These are phyloP conservation scores for Zaprionus lachaisei DNA, from an alignment of 1,140 invertebrate species.

Conservation along the genomic window DNA sequence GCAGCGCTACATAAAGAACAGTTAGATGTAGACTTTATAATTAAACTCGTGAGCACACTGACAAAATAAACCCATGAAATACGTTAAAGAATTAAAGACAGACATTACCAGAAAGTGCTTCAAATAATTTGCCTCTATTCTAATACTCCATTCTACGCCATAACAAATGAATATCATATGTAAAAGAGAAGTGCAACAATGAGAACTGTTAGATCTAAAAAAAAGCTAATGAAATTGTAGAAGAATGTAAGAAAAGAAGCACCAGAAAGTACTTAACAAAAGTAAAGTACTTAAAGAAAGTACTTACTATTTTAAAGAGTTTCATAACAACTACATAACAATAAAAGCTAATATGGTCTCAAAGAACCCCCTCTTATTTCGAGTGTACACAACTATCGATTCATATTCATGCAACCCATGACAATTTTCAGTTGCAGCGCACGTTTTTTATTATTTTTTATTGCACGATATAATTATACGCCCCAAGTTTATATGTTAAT, in stretches of 20 bases:
- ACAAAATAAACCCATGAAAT: background rate
- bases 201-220: background rate
- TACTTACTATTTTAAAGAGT: background rate
- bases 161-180: background rate
- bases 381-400: background rate
- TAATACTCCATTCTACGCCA: background rate
- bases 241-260: background rate
- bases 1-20: background rate
- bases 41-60: background rate
- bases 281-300: too few species aligned
- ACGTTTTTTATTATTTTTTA: conserved; percentile 60
- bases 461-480: conserved; percentile 75
- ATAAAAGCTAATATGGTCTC: background rate
- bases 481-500: conserved; percentile 60
- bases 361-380: background rate
- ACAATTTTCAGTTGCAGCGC: conserved; percentile 57
- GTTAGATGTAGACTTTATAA: background rate
- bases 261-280: background rate
- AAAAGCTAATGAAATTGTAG: background rate
- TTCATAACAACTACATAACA: background rate
- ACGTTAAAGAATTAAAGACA: background rate
- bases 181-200: background rate
- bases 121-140: background rate
- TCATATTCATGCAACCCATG: background rate
- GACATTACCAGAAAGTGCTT: background rate